phyloP scores from a whole-genome alignment of 2,888 invertebrate genomes.

The Drosophila pegasa region DNA sequence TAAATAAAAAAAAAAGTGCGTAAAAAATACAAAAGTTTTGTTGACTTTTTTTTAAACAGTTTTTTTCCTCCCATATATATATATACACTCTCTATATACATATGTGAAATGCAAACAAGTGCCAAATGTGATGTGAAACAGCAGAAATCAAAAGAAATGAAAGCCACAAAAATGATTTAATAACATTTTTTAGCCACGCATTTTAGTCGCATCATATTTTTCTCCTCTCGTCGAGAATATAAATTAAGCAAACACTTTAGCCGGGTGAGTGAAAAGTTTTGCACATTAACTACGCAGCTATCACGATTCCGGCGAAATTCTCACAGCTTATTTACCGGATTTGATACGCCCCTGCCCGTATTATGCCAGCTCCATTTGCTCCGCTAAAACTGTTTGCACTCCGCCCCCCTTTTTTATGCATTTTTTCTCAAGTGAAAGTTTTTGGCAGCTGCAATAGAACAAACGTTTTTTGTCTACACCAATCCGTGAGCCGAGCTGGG shows the following conservation, averaged over 20 bases:
- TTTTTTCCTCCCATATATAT: neutral
- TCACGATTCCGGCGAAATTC: neutral
- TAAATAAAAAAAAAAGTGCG: constrained; percentile 9
- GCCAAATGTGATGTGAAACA: constrained; percentile 24
- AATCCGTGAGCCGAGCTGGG: neutral
- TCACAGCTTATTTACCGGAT: neutral
- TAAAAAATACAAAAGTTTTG: constrained; percentile 11
- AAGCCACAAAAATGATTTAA: neutral
- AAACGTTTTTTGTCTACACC: neutral
- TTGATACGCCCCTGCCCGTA: neutral
- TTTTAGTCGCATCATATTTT: constrained; percentile 18
- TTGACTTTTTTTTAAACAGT: constrained; percentile 2
- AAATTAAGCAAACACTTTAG: constrained; percentile 20
- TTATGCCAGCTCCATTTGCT: constrained; percentile 4
- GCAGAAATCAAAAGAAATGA: neutral
- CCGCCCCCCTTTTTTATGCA: neutral
- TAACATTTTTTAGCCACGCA: constrained; percentile 2
- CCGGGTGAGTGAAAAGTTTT: constrained; percentile 31
- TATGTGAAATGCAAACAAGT: constrained; percentile 37
- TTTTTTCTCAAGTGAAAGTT: constrained; percentile 7
- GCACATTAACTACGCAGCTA: neutral
- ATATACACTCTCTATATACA: neutral
- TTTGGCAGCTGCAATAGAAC: neutral
- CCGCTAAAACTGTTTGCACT: constrained; percentile 2
- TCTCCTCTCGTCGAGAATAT: constrained; percentile 19